These are phyloP conservation scores for Pipistrellus nathusii DNA, from an alignment of 2,797 vertebrate genomes.

Conservation along the genomic window DNA sequence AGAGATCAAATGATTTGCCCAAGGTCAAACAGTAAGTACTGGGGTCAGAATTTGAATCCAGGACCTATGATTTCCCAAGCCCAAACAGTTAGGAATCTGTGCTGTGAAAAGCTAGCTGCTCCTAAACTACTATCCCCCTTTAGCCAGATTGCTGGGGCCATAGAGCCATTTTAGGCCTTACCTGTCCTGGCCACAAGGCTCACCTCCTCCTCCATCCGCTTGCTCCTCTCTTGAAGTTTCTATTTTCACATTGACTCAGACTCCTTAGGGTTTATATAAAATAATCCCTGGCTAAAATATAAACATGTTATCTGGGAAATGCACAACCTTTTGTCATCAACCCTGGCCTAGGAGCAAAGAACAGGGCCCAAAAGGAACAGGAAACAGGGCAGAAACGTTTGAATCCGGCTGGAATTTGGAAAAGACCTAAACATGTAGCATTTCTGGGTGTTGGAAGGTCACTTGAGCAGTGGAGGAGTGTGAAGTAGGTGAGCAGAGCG, in stretches of 20 bases:
- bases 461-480: not conserved
- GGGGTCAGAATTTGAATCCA: not conserved
- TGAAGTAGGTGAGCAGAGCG: not conserved
- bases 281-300: not conserved
- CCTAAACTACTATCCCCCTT: not conserved
- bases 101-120: not conserved
- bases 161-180: not conserved
- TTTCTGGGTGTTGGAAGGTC: not conserved
- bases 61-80: not conserved
- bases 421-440: not conserved
- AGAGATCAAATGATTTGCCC: not conserved
- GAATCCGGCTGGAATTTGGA: not conserved
- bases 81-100: not conserved
- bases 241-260: not conserved
- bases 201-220: not conserved
- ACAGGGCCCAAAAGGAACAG: not conserved
- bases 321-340: not conserved
- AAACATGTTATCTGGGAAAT: conserved; percentile 36
- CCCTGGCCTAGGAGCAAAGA: not conserved
- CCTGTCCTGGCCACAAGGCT: not conserved
- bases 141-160: not conserved
- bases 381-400: not conserved
- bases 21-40: not conserved
- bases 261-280: not conserved
- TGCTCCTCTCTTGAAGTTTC: not conserved